Evolutionary conservation across 2,888 invertebrate species (phyloP).

Genomic region (Salpingus planirostris): DNA sequence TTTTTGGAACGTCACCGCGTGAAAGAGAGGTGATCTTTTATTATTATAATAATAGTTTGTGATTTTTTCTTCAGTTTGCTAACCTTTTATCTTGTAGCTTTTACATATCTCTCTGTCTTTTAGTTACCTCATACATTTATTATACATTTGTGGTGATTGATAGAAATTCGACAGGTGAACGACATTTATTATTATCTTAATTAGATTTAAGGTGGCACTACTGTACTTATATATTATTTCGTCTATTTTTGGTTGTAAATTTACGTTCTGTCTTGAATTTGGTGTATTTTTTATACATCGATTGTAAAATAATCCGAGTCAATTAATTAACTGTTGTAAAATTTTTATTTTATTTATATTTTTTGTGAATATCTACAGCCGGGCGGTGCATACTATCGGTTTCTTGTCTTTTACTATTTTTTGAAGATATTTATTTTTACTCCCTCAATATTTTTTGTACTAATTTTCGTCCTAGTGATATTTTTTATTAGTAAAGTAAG

Average conservation of each 20-base stretch:
- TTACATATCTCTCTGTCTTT: no score
- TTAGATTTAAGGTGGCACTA: slow-evolving; percentile 24
- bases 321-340: slow-evolving; percentile 28
- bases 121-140: slow-evolving; percentile 30
- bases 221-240: slow-evolving; percentile 28
- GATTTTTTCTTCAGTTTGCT: no score
- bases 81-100: no score
- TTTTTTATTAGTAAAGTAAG: slow-evolving; percentile 23
- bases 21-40: no score
- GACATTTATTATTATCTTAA: slow-evolving; percentile 10
- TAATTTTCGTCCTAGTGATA: slow-evolving; percentile 26
- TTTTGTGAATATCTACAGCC: slow-evolving; percentile 8
- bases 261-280: slow-evolving; percentile 19
- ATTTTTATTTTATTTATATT: slow-evolving; percentile 20
- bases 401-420: slow-evolving; percentile 28
- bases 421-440: no score
- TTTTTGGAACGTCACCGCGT: no score
- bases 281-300: slow-evolving; percentile 22
- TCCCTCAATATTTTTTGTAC: no score
- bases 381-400: no score
- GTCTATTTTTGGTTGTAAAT: slow-evolving; percentile 12
- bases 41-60: no score
- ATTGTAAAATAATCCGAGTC: slow-evolving; percentile 23
- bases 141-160: slow-evolving; percentile 7
- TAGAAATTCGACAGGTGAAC: no score